Conservation (phyloP, 2,888 invertebrate genomes). For the Matsumyia berberina region DNA sequence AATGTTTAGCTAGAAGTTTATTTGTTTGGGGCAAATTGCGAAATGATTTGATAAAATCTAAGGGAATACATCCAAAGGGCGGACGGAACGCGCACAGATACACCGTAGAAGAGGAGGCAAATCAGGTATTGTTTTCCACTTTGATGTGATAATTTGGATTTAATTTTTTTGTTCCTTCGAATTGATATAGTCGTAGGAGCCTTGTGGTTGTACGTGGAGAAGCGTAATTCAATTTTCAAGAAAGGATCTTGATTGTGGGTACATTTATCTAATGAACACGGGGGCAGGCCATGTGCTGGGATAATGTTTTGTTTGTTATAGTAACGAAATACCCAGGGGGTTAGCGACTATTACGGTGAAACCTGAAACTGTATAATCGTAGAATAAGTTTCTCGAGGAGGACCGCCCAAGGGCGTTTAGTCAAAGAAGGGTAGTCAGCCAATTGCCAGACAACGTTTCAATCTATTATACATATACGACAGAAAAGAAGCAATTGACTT, state of each 20-base stretch:
- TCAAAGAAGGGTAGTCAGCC: too few species aligned
- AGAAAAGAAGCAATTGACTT: too few species aligned
- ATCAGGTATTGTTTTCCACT: conserved; percentile 44
- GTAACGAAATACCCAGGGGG: too few species aligned
- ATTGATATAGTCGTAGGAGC: not conserved
- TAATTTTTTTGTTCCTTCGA: conserved; percentile 37
- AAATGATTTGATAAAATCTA: conserved; percentile 58
- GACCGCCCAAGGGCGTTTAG: too few species aligned
- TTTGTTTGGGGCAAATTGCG: conserved; percentile 64
- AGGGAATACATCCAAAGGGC: conserved; percentile 19
- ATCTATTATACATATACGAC: too few species aligned
- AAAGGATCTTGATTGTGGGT: conserved; percentile 12
- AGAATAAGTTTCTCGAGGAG: too few species aligned
- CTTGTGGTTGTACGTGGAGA: not conserved
- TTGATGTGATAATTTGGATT: conserved; percentile 44
- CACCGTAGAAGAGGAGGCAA: not conserved
- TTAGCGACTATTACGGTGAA: too few species aligned
- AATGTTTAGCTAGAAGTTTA: conserved; percentile 64
- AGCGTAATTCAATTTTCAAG: conserved; percentile 12
- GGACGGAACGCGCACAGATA: not conserved
- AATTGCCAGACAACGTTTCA: too few species aligned
- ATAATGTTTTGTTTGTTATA: too few species aligned
- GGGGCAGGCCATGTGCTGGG: not conserved
- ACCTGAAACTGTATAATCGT: too few species aligned
- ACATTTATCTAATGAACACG: conserved; percentile 7